Percentiles rank a stretch among this genome's conserved stretches.
phyloP scores from a whole-genome alignment of 2,888 invertebrate species.

The Dascillus cervinus region DNA sequence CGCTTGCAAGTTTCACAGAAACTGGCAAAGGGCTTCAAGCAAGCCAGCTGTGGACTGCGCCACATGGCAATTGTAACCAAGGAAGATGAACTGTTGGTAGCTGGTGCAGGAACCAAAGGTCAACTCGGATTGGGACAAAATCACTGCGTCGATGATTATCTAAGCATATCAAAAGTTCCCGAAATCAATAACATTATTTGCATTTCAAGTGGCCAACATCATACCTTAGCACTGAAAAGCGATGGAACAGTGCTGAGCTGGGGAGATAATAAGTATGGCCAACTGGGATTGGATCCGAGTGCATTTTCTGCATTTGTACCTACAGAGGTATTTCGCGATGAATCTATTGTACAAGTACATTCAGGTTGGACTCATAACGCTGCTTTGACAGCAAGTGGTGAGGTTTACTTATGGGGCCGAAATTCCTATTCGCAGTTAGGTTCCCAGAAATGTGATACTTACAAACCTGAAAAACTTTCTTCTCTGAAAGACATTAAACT shows the following conservation, averaged over 20 bases:
- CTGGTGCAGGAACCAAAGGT: conserved; percentile 61
- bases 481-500: conserved; percentile 47
- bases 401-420: conserved; percentile 69
- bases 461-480: conserved; percentile 44
- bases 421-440: conserved; percentile 77
- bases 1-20: conserved; percentile 40
- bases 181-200: conserved; percentile 50
- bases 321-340: conserved; percentile 50
- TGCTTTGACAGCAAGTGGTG: conserved; percentile 53
- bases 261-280: conserved; percentile 81
- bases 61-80: conserved; percentile 59
- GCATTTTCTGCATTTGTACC: conserved; percentile 47
- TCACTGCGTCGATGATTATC: conserved; percentile 39
- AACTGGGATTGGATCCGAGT: conserved; percentile 55
- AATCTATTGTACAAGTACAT: conserved; percentile 49
- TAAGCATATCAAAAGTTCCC: conserved; percentile 47
- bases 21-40: conserved; percentile 45
- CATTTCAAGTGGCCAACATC: conserved; percentile 75
- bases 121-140: conserved; percentile 55
- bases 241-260: conserved; percentile 60
- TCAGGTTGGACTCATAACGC: conserved; percentile 78
- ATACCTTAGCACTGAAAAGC: conserved; percentile 54
- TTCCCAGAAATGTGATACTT: conserved; percentile 39
- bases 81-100: conserved; percentile 53
- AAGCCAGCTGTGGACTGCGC: conserved; percentile 60